These are phyloP conservation scores for Tribolium madens DNA, from an alignment of 1,140 invertebrate genomes.

Conservation along the genomic window DNA sequence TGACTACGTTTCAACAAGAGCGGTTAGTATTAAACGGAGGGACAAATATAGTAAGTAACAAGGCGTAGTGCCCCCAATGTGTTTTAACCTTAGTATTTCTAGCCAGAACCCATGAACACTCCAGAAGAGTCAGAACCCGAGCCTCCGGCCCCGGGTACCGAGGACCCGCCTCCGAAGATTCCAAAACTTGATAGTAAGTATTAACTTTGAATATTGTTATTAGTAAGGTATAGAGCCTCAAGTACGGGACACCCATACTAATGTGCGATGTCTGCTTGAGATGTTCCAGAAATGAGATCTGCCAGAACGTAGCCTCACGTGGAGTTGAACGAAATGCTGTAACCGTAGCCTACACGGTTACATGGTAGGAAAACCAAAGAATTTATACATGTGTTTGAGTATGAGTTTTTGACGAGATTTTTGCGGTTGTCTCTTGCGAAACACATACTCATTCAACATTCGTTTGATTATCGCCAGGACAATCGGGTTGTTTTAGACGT, in stretches of 20 bases:
- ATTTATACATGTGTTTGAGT: conserved; percentile 52
- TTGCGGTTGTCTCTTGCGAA: conserved; percentile 1
- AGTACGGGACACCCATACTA: conserved; percentile 58
- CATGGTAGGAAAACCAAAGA: conserved; percentile 62
- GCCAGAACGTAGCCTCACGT: conserved; percentile 59
- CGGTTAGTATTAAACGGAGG: conserved; percentile 48
- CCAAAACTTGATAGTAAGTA: conserved; percentile 58
- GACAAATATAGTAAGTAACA: conserved; percentile 40
- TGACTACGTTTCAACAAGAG: conserved; percentile 61
- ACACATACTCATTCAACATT: conserved; percentile 54
- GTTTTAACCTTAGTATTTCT: neutral
- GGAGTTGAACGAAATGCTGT: conserved; percentile 60
- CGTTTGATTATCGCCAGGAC: conserved; percentile 30
- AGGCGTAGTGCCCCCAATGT: neutral
- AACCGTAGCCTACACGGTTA: conserved; percentile 63
- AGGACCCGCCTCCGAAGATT: conserved; percentile 59
- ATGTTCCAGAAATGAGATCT: conserved; percentile 65
- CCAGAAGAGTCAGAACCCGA: conserved; percentile 55
- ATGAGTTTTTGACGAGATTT: conserved; percentile 48
- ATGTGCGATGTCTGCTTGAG: conserved; percentile 66
- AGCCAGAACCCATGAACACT: conserved; percentile 1
- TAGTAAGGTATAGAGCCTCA: conserved; percentile 53
- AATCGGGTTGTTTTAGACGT: conserved; percentile 60
- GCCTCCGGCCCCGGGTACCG: conserved; percentile 62
- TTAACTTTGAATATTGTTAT: conserved; percentile 40